Evolutionary conservation across 1,140 invertebrate species (phyloP), one percentile per base, ranked within the genome.

Genomic region (Pogonognathellus flavescens): DNA sequence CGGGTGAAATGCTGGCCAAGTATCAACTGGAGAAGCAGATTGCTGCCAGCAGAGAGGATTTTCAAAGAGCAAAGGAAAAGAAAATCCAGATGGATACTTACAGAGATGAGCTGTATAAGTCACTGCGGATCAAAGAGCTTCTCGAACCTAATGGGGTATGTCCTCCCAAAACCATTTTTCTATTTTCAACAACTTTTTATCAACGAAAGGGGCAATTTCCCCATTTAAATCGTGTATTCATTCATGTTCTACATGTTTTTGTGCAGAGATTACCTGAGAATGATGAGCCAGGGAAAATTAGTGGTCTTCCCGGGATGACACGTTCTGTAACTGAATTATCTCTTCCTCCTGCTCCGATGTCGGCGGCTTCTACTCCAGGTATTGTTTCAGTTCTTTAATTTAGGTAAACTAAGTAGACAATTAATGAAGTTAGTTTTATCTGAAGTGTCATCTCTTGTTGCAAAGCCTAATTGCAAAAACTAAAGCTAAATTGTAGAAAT

Each of bases 11-110:
- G 80, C 92, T 98, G 5, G 97, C 96, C 0, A 96, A 97, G 88
- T 96, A 97, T 91, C 94, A 97, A 87, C 92, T 98, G 55, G 95
- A 97, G 88, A 99, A 99, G 89, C 92, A 95, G 50, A 95, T 97
- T 84, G 97, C 97, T 0, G 96, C 97, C 9, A 95, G 96, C 31
- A 92, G 95, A 83, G 97, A 98, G 89, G 96, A 98, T 91, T 98
- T 96, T 89, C 96, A 97, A 86, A 93, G 95, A 88, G 97, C 97
- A 0, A 94, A 95, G 82, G 91, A 94, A 20, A 97, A 97, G 90
- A 96, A 98, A 88, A 94, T 95, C 83, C 95, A 97, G 91, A 97
- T 97, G 86, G 95, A 98, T 88, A 93, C 95, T 70, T 95, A 95
- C 88, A 92, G 95, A 84, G 91, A 93, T 9, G 92, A 94, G 81